Percentiles rank a stretch among this genome's conserved stretches.
These are phyloP conservation scores for Diplogasteroides magnus DNA, from an alignment of 1,140 invertebrate species.

Conservation along the genomic window DNA sequence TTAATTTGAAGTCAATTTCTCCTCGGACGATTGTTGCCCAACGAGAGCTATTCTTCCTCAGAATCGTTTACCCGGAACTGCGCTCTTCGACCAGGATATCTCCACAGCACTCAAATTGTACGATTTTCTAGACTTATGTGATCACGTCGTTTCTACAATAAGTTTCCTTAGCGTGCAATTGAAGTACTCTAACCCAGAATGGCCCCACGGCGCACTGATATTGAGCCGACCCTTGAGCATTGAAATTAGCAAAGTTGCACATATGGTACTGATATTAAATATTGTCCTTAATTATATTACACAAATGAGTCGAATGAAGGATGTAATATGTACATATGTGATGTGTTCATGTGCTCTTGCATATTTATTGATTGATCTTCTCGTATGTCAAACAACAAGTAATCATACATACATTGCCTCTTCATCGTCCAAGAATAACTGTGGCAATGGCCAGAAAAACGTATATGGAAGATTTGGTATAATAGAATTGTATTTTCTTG, in stretches of 20 bases:
- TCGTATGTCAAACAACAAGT: conserved; percentile 62
- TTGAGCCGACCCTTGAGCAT: conserved; percentile 57
- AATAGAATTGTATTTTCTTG: not conserved
- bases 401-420: conserved; percentile 60
- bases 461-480: not conserved
- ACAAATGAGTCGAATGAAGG: conserved; percentile 2
- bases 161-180: conserved; percentile 52
- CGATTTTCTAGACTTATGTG: not conserved
- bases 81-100: not conserved
- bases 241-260: conserved; percentile 6
- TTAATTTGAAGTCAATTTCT: not conserved
- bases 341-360: too few relatives aligned
- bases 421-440: conserved; percentile 32
- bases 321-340: too few relatives aligned
- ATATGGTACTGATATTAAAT: not conserved
- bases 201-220: conserved; percentile 61
- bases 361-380: conserved; percentile 63
- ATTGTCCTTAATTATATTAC: not conserved
- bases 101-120: not conserved
- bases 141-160: too few relatives aligned
- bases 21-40: not conserved
- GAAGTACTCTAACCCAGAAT: conserved; percentile 58
- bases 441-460: not conserved
- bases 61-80: not conserved
- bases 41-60: not conserved